Evolutionary conservation across 2,888 invertebrate genomes (phyloP), one percentile per base, ranked within the genome.

Genomic region (Bhutanitis thaidina): DNA sequence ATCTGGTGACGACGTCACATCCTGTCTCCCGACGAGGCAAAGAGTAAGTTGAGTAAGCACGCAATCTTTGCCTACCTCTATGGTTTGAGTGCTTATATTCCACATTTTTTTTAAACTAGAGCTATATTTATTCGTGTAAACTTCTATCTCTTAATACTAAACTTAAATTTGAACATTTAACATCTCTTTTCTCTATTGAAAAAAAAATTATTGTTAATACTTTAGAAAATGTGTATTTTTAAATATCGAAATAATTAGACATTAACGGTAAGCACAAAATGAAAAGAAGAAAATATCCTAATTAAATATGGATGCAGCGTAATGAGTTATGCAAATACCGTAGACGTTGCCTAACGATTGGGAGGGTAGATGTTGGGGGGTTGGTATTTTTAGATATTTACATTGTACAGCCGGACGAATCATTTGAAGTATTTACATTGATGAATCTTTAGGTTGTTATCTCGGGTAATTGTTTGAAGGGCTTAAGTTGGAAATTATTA

Each of bases 221-320:
- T 20, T 20, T 20, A 20, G 20, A n/a, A n/a, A n/a, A n/a, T n/a
- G n/a, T n/a, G n/a, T n/a, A n/a, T n/a, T n/a, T n/a, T n/a, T n/a
- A n/a, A n/a, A 20, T 20, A 20, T 37, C 27, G 15, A 44, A 44
- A 25, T 12, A 7, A 7, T 16, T 25, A 12, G n/a, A 8, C 45
- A 34, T 45, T 51, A 51, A 40, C 14, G 30, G 4, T 40, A 45
- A 5, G 25, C 0, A 15, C 7, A 20, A 36, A 27, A 10, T 37
- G 78, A 79, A 84, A 78, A 79, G 74, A 77, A 79, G 82, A 72
- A 81, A 85, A 80, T 82, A 74, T 81, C 71, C 80, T 84, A 86
- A 86, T 87, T 87, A 88, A 88, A 88, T 88, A 88, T 88, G 80
- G 74, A 88, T 88, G 84, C 83, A 81, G 67, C 73, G 71, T 85